Base-by-base conservation (phyloP, 2,113 vertebrate species). In the Thalassoma bifasciatum region DNA sequence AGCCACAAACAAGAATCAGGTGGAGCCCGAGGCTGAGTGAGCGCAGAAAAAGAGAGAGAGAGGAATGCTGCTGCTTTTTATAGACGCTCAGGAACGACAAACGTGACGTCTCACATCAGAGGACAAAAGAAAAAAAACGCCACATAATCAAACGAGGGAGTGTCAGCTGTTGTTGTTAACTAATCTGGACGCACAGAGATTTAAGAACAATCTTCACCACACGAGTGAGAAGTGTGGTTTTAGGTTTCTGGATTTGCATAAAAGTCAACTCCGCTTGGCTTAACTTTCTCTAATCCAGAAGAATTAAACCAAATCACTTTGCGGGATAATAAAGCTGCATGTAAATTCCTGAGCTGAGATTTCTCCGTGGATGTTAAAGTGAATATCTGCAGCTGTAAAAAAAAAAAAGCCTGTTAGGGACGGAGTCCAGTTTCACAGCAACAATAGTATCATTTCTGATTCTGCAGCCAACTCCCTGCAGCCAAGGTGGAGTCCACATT, bases 401-500 rank as follows among this genome's bases (percentile, higher is more conserved):
- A n/a, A n/a, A n/a, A n/a, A n/a, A n/a, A 70, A 22, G 61, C 44
- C 73, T 73, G 49, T 47, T 12, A 72, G 83, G 81, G 75, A 70
- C 77, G 66, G 82, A 79, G 65, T 92, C 42, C 0, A 57, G 82
- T 91, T 91, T 89, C 89, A 86, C 75, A 47, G 51, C n/a, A 86
- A 88, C 91, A 92, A 90, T 86, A 87, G 84, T 77, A 74, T 64
- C 80, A 23, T 54, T 21, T 58, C 58, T 73, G 69, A 80, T 74
- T 78, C 21, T 1, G 34, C 66, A 26, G 80, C 57, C 75, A 66
- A 85, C 87, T 73, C 88, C 88, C 85, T 83, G 68, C 6, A 80
- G 78, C 77, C 61, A 3, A 87, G 88, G 86, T 57, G 87, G 67
- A 56, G 90, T 66, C 79, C 79, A 82, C 86, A 87, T 89, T 91